A percentile compares a stretch with the other conserved stretches of the same genome.
These are phyloP conservation scores for Nemotelus nigrinus DNA, from an alignment of 2,888 invertebrate genomes.

Conservation along the genomic window DNA sequence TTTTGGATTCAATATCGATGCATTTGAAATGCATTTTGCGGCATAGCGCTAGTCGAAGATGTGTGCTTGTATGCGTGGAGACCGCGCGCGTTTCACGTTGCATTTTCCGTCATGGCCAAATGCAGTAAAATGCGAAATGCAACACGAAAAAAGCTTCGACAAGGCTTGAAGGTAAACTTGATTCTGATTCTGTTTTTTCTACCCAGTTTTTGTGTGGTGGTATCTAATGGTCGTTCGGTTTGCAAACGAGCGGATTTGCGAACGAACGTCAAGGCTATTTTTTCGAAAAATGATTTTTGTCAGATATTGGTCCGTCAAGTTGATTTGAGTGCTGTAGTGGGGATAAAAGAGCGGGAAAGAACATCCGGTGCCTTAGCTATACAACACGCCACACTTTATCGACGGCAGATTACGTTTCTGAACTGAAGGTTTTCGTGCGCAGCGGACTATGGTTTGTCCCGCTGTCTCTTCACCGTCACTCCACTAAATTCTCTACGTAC, in stretches of 20 bases:
- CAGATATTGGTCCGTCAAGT: slow-evolving; percentile 19
- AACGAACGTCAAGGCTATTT: background rate
- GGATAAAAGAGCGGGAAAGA: background rate
- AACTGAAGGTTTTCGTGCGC: background rate
- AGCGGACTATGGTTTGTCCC: background rate
- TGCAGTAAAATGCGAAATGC: slow-evolving; percentile 45
- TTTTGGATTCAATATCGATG: slow-evolving; percentile 36
- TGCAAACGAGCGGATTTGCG: background rate
- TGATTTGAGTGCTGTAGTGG: slow-evolving; percentile 4
- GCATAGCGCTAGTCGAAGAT: background rate
- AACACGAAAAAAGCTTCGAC: slow-evolving; percentile 45
- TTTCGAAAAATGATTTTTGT: background rate
- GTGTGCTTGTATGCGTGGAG: slow-evolving; percentile 34
- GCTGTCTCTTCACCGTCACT: background rate
- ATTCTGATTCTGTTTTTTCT: slow-evolving; percentile 49
- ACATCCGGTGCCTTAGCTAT: background rate
- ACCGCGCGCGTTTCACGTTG: slow-evolving; percentile 46
- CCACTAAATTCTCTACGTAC: background rate
- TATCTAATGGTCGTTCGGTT: slow-evolving; percentile 30
- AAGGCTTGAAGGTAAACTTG: slow-evolving; percentile 48
- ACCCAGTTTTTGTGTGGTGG: slow-evolving; percentile 35
- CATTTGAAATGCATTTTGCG: slow-evolving; percentile 18
- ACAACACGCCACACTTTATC: slow-evolving; percentile 13
- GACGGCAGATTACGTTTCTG: slow-evolving; percentile 19
- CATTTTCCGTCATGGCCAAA: slow-evolving; percentile 49